Evolutionary conservation across 2,888 invertebrate genomes (phyloP).

Genomic region (Idaea aversata): DNA sequence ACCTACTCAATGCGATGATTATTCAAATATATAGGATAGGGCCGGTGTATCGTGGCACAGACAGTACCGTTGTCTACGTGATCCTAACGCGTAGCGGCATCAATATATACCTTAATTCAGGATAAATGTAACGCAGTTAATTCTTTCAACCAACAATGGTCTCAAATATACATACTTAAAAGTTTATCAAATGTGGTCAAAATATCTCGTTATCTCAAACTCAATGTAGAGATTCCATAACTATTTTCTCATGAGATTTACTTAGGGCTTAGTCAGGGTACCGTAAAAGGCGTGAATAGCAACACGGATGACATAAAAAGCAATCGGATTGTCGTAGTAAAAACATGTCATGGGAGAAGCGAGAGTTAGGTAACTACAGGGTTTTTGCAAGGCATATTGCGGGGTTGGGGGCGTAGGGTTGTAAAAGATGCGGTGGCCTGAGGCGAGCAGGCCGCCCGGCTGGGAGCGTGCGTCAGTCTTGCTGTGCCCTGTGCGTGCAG

Average conservation of each 20-base stretch:
- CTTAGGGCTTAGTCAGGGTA: constrained; percentile 37
- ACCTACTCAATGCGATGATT: constrained; percentile 55
- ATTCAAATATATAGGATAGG: constrained; percentile 73
- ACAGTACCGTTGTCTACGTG: constrained; percentile 71
- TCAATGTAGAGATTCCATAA: not conserved
- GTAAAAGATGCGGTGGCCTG: constrained; percentile 44
- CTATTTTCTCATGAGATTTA: constrained; percentile 56
- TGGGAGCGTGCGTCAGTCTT: constrained; percentile 59
- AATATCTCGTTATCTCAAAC: not conserved
- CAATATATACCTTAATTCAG: constrained; percentile 55
- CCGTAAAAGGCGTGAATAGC: constrained; percentile 73
- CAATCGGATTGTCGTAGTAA: constrained; percentile 49
- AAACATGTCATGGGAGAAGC: constrained; percentile 42
- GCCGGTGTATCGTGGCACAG: constrained; percentile 43
- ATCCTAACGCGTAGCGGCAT: constrained; percentile 62
- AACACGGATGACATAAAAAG: constrained; percentile 63
- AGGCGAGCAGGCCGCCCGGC: constrained; percentile 23
- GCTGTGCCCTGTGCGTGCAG: constrained; percentile 66
- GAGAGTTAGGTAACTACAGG: constrained; percentile 11
- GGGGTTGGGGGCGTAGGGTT: constrained; percentile 46
- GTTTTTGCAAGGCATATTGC: constrained; percentile 45
- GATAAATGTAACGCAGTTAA: constrained; percentile 62
- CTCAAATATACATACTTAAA: not conserved
- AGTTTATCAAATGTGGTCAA: not conserved
- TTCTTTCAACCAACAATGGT: no score